Evolutionary conservation across 35 echinoderm and acorn worm species (phyloP).

Genomic region (Eucidaris tribuloides): DNA sequence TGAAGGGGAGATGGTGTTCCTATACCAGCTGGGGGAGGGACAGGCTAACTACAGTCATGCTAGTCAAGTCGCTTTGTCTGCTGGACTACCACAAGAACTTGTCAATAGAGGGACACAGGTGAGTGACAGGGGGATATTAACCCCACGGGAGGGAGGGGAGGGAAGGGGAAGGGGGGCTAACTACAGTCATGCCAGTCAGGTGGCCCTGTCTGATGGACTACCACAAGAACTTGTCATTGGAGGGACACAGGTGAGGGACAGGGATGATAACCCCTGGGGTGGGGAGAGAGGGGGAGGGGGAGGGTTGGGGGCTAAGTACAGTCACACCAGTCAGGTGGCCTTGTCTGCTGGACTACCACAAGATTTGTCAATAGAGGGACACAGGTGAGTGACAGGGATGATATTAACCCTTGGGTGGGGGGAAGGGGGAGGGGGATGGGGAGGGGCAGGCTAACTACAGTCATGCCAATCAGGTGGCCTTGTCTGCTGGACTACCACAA

Average conservation of each 20-base stretch:
- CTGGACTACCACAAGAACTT: constrained; percentile 80
- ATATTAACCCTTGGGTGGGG: too few species aligned
- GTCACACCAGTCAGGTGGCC: background rate
- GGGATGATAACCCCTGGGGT: background rate
- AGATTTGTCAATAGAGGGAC: background rate
- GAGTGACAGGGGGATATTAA: background rate
- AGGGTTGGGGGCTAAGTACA: background rate
- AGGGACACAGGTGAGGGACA: background rate
- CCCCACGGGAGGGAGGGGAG: too few species aligned
- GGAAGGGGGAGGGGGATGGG: too few species aligned
- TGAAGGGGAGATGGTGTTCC: constrained; percentile 75
- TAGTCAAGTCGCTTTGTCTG: constrained; percentile 65
- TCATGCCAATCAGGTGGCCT: too few species aligned
- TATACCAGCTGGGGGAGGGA: constrained; percentile 85
- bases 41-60: constrained; percentile 81
- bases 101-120: constrained; percentile 73
- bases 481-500: too few species aligned
- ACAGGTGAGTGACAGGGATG: background rate
- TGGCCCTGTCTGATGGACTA: background rate
- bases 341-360: background rate
- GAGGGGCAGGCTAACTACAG: constrained; percentile 80
- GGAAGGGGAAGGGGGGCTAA: background rate
- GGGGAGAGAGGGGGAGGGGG: too few species aligned
- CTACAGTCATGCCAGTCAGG: background rate
- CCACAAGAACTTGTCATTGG: background rate